A percentile compares a stretch with the other conserved stretches of the same genome.
phyloP scores from a whole-genome alignment of 2,797 vertebrate genomes.

The Acipenser ruthenus region DNA sequence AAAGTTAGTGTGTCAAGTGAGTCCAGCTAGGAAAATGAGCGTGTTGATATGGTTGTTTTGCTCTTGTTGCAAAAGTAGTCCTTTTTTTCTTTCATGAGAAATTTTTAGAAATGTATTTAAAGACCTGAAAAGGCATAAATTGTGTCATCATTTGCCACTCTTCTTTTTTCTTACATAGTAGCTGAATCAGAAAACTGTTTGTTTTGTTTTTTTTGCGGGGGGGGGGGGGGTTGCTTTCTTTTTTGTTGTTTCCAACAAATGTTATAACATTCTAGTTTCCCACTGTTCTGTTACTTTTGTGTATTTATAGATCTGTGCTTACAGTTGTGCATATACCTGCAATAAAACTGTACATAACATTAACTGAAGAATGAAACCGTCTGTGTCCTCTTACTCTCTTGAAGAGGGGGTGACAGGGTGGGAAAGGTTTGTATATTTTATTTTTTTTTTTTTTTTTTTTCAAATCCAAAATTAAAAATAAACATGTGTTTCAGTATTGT shows the following conservation, averaged over 20 bases:
- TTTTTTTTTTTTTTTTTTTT: no score
- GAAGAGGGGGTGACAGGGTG: no score
- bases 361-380: slow-evolving; percentile 8
- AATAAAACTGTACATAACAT: slow-evolving; percentile 95
- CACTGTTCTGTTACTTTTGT: slow-evolving; percentile 75
- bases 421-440: no score
- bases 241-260: slow-evolving; percentile 47
- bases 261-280: slow-evolving; percentile 74
- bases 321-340: slow-evolving; percentile 77
- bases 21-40: slow-evolving; percentile 36
- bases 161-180: slow-evolving; percentile 31
- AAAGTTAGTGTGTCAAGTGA: slow-evolving; percentile 29
- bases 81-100: slow-evolving; percentile 49
- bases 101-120: slow-evolving; percentile 89
- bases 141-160: slow-evolving; percentile 38
- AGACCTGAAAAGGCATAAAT: slow-evolving; percentile 50
- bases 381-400: no score
- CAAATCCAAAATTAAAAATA: no score
- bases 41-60: slow-evolving; percentile 30
- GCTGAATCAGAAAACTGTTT: no score
- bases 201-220: no score
- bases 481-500: no score
- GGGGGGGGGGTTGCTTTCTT: slow-evolving; percentile 23
- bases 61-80: slow-evolving; percentile 41
- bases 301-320: slow-evolving; percentile 97